phyloP scores from a whole-genome alignment of 2,113 vertebrate species.

The Hippoglossus stenolepis region DNA sequence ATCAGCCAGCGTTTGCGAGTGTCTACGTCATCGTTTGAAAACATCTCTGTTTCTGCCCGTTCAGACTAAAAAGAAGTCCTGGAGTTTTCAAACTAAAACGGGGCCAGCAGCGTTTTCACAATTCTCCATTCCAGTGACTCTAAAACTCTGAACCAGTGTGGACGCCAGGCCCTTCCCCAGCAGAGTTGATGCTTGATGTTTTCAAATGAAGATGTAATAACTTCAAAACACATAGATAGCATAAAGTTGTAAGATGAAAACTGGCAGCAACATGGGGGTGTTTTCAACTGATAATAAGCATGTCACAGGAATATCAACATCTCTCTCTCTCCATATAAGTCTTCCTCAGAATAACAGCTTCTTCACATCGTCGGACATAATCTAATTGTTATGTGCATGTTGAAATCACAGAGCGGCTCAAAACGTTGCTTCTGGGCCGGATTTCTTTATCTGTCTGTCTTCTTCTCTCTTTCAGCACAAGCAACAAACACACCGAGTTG shows the following conservation, averaged over 20 bases:
- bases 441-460: conserved; percentile 11
- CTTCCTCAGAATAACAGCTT: conserved; percentile 1
- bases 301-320: no score
- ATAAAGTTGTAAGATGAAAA: not conserved
- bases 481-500: conserved; percentile 42
- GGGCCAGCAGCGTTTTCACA: no score
- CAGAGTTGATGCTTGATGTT: no score
- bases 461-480: conserved; percentile 29
- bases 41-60: no score
- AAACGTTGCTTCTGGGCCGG: conserved; percentile 1
- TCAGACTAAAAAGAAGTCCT: no score
- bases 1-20: no score
- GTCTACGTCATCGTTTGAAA: no score
- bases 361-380: not conserved
- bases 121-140: not conserved
- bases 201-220: no score
- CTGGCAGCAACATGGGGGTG: not conserved
- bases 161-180: no score
- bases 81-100: no score
- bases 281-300: not conserved
- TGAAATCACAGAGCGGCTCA: not conserved
- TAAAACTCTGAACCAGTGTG: no score
- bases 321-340: not conserved
- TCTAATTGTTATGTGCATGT: not conserved
- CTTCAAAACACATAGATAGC: no score